Base-by-base conservation (phyloP, 2,113 vertebrate species). In the Connochaetes taurinus region DNA sequence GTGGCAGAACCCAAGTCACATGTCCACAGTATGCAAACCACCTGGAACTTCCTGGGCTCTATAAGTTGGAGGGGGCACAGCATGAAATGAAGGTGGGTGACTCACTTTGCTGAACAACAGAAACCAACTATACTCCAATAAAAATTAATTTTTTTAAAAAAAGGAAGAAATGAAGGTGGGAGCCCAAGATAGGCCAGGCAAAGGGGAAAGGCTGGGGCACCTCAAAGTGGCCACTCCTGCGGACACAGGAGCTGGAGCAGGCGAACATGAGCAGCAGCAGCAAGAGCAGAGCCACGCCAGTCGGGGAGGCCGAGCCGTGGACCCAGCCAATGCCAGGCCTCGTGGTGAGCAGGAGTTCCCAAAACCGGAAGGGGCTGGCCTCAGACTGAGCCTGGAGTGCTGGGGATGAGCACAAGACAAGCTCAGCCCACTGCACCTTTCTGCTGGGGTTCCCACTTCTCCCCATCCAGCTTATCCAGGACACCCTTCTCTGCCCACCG, bases 201-300 rank as follows among this genome's bases (percentile, higher is more conserved):
- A n/a, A 36, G 47, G 89, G 50, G 6, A 11, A 29, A 74, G 45
- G 11, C 43, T 31, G 36, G 33, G 58, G 33, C 83, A 99, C 99
- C 98, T 99, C 99, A 25, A 99, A 99, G 98, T 99, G 99, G 6
- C 99, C 99, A 0, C 99, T 99, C 91, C 98, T 99, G 2, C 99
- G 98, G 12, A 99, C 94, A 1, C 99, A 99, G 23, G 99, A 98
- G 98, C 99, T 99, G 98, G 99, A 99, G 98, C 99, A 99, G 62
- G 98, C 52, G 6, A 99, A 98, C 99, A 99, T 99, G 96, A 99
- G 83, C 36, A 97, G 90, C 97, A 99, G 98, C 27, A 99, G 95
- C 2, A 98, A 91, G 98, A 99, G 99, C 12, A 99, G 98, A 0
- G 98, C n/a, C 7, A 99, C 94, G 0, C 99, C 99, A 0, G 99